These are phyloP conservation scores for Poliocrania exsul DNA, from an alignment of 2,797 vertebrate species.

Conservation along the genomic window DNA sequence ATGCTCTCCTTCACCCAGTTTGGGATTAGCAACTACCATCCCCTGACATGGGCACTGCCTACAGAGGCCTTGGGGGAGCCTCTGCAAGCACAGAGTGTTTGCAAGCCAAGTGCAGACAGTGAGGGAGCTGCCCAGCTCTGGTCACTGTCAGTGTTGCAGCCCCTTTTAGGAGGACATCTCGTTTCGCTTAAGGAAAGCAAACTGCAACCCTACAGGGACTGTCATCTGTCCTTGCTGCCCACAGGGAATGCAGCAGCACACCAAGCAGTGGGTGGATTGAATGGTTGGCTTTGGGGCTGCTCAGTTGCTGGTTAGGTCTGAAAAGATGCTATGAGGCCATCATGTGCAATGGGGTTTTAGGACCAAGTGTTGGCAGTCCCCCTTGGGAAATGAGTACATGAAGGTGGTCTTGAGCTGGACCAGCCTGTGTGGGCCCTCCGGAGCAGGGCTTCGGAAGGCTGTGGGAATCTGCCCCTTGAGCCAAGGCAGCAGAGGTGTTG, in stretches of 20 bases:
- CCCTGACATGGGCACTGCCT: background rate
- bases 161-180: background rate
- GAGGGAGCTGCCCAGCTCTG: background rate
- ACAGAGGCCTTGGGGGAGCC: background rate
- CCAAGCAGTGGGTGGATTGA: background rate
- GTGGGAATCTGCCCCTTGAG: background rate
- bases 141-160: background rate
- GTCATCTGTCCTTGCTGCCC: background rate
- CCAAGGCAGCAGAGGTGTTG: background rate
- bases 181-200: background rate
- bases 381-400: background rate
- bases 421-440: rapidly evolving
- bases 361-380: background rate
- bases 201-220: background rate
- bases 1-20: background rate
- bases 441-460: background rate
- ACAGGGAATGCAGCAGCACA: background rate
- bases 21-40: background rate
- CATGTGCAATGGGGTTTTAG: background rate
- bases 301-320: background rate
- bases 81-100: background rate
- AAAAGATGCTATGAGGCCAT: background rate
- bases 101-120: background rate
- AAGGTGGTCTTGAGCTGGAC: background rate
- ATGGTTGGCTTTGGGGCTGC: background rate